These are phyloP conservation scores for Resseliella maxima DNA, from an alignment of 2,888 invertebrate species.

Conservation along the genomic window DNA sequence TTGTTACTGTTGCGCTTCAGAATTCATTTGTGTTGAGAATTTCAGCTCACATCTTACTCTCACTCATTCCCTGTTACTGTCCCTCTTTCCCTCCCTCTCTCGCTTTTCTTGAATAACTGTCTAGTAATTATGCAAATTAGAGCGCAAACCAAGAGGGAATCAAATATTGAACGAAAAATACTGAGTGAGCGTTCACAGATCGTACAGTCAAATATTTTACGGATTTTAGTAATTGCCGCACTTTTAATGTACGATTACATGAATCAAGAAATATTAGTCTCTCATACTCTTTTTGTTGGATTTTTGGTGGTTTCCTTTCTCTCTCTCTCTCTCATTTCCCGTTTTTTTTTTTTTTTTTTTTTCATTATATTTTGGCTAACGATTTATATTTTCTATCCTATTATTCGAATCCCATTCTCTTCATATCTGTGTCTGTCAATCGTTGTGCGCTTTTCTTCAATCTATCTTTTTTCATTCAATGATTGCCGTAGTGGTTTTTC, in stretches of 20 bases:
- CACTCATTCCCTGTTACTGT: no score
- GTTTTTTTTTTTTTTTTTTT: no score
- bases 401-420: not conserved
- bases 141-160: slow-evolving; percentile 48
- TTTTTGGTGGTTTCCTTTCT: not conserved
- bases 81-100: not conserved
- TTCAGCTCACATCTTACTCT: not conserved
- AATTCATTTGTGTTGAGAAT: not conserved
- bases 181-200: not conserved
- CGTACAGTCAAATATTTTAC: not conserved
- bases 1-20: slow-evolving; percentile 43
- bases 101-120: slow-evolving; percentile 25
- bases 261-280: slow-evolving; percentile 39
- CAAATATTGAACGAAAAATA: slow-evolving; percentile 31
- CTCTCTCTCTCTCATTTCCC: no score
- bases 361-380: no score
- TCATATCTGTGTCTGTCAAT: not conserved
- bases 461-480: not conserved
- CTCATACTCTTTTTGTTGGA: not conserved
- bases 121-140: slow-evolving; percentile 53
- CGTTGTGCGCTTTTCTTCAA: not conserved
- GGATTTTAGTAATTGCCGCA: slow-evolving; percentile 48
- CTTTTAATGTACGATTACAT: slow-evolving; percentile 53
- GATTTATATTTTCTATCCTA: not conserved
- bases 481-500: not conserved